Evolutionary conservation across 2,797 vertebrate species (phyloP).

Genomic region (Bovichtus variegatus): DNA sequence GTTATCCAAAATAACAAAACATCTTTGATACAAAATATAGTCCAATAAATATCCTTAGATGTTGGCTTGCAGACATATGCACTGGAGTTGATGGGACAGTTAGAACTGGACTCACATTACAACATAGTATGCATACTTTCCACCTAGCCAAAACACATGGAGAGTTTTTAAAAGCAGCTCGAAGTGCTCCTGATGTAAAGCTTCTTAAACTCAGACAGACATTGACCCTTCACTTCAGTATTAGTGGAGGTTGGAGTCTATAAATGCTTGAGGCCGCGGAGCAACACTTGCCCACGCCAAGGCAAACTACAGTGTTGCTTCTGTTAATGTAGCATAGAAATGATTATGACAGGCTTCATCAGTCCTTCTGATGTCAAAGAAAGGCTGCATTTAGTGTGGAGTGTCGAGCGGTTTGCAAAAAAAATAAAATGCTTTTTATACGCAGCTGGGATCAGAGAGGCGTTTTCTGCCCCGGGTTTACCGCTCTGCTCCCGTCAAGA

Average conservation of each 20-base stretch:
- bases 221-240: constrained; percentile 45
- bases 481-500: constrained; percentile 44
- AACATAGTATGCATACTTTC: constrained; percentile 24
- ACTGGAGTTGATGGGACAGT: constrained; percentile 11
- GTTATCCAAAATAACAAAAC: constrained; percentile 40
- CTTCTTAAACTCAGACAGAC: constrained; percentile 61
- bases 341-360: constrained; percentile 79
- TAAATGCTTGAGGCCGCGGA: constrained; percentile 54
- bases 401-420: constrained; percentile 50
- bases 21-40: constrained; percentile 23
- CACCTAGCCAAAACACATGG: constrained; percentile 5
- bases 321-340: constrained; percentile 81
- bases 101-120: constrained; percentile 9
- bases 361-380: constrained; percentile 72
- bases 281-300: constrained; percentile 66
- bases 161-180: constrained; percentile 13
- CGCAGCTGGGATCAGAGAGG: constrained; percentile 60
- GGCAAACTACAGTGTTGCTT: constrained; percentile 69
- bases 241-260: constrained; percentile 42
- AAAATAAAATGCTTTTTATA: constrained; percentile 73
- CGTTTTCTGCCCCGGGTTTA: constrained; percentile 61
- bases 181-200: constrained; percentile 54
- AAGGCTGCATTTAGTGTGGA: constrained; percentile 69
- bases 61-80: constrained; percentile 4
- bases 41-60: constrained; percentile 5